Evolutionary conservation across 2,113 vertebrate species (phyloP), one percentile per base, ranked within the genome.

Genomic region (Upupa epops): DNA sequence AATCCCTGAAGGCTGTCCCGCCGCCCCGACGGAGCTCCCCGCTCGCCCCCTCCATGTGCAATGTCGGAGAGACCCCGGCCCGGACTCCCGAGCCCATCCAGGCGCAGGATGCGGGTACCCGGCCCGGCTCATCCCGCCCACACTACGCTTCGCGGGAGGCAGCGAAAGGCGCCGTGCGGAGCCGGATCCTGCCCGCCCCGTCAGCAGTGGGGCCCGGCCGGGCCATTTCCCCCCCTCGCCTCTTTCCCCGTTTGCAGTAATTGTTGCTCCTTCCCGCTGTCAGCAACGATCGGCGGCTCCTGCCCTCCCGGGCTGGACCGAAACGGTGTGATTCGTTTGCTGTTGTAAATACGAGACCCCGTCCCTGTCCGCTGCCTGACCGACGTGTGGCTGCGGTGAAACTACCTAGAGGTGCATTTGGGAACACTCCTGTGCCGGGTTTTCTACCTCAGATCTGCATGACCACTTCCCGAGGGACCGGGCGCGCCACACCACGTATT

Each of bases 1-100:
- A 99, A 99, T 94, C 99, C 98, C 95, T 99, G 97, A 99, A 96
- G 76, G 45, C 86, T 65, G 45, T 36, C 83, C 74, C 28, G 54
- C 60, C 76, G 65, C 73, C 79, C 66, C 77, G 86, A 58, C 91
- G 83, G 89, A 77, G 56, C 68, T 68, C 29, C 77, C 66, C 55
- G 37, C 71, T 65, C 85, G 65, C 68, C 95, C 74, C 68, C 51
- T 91, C 85, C 83, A 88, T 86, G 95, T 90, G 91, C 95, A 94
- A 96, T 94, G 86, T 26, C 83, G 80, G 72, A 86, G 76, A 76
- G 72, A 92, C 40, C 76, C 76, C 81, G 28, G 69, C 73, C 69
- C 49, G 76, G 72, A 17, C n/a, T 29, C 80, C 66, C 34, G 52
- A 86, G 66, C 76, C 72, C 83, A 31, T 29, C 63, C 77, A 8